Conservation (phyloP, 2,888 invertebrate species). For the Pristionchus maxplancki region DNA sequence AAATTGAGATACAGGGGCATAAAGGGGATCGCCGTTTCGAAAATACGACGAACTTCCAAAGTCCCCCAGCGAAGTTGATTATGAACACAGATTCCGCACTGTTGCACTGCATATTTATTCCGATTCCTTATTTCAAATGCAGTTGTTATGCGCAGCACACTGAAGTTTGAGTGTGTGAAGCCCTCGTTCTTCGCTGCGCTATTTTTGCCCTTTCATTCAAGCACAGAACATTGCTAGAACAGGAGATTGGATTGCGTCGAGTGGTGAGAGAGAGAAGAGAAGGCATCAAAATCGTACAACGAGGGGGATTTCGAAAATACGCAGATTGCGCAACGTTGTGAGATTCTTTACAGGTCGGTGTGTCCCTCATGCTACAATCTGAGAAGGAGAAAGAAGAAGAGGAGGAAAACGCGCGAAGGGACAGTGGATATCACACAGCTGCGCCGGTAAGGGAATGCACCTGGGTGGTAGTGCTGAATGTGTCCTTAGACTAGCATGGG, state of each 20-base stretch:
- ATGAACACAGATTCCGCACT: not conserved
- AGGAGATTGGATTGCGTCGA: slow-evolving; percentile 32
- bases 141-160: not conserved
- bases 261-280: not conserved
- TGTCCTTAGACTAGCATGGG: too few relatives aligned
- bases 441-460: slow-evolving; percentile 56
- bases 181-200: not conserved
- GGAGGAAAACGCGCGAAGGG: slow-evolving; percentile 53
- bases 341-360: slow-evolving; percentile 68
- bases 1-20: too few relatives aligned
- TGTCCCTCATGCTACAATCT: slow-evolving; percentile 75
- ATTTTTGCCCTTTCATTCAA: slow-evolving; percentile 15
- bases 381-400: slow-evolving; percentile 63
- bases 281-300: not conserved
- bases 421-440: slow-evolving; percentile 64
- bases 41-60: too few relatives aligned
- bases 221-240: not conserved
- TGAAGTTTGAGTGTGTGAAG: not conserved
- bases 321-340: not conserved
- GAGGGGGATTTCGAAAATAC: not conserved
- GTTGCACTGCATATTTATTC: not conserved
- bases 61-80: too few relatives aligned
- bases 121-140: not conserved
- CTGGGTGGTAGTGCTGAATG: too few relatives aligned
- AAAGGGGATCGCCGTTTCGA: too few relatives aligned